phyloP scores from a whole-genome alignment of 1,140 invertebrate species.

The Kradibia gibbosae region DNA sequence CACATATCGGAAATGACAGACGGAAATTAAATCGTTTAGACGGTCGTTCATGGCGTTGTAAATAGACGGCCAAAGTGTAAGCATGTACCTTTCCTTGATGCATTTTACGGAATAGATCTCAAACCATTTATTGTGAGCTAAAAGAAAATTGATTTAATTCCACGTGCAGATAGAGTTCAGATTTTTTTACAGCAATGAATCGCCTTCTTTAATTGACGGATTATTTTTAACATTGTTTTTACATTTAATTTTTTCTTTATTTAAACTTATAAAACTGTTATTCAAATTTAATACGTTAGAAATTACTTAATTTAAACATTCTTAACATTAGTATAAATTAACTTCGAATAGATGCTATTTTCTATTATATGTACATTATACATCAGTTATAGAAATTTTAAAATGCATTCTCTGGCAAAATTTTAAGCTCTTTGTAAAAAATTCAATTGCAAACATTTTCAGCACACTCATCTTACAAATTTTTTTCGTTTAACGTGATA shows the following conservation, averaged over 20 bases:
- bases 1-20: conserved; percentile 58
- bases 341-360: neutral
- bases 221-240: neutral
- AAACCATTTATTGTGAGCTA: neutral
- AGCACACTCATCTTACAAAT: no score
- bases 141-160: conserved; percentile 34
- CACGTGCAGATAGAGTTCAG: neutral
- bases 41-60: conserved; percentile 39
- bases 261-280: no score
- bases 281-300: no score
- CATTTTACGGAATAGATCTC: neutral
- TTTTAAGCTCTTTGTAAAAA: no score
- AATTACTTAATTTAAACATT: neutral
- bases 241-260: no score
- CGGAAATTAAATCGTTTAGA: conserved; percentile 61
- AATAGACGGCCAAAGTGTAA: neutral
- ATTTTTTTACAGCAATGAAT: neutral
- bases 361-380: neutral
- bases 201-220: neutral
- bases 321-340: neutral
- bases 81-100: neutral
- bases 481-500: no score
- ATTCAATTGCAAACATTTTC: no score
- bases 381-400: neutral
- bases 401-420: neutral